Base-by-base conservation (phyloP, 2,113 vertebrate genomes). In the Notarius lentiginosus region DNA sequence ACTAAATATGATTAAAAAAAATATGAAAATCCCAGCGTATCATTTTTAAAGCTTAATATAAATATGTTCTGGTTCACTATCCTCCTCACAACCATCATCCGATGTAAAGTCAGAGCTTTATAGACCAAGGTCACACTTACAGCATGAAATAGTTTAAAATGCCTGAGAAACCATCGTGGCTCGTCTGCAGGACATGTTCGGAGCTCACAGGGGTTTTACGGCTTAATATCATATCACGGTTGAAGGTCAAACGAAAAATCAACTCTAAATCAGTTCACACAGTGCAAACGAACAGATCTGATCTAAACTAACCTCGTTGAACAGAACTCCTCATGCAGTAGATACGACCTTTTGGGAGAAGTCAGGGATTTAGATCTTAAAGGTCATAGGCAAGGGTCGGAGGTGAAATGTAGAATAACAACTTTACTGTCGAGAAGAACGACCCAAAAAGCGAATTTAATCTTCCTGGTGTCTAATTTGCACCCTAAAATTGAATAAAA, bases 201-300 rank as follows among this genome's bases (percentile, higher is more conserved):
- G 24, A 2, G 22, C 24, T 6, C 12, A 27, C 15, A 1, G 4
- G 47, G 27, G 22, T 10, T 9, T 79, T 30, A 17, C 5, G 0
- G 5, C n/a, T 20, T 7, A 7, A 24, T 24, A 66, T 51, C 17
- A 55, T 22, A 20, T 34, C 49, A 70, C n/a, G 10, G 47, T 66
- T 83, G 24, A 58, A 65, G 61, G 82, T 83, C 82, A 82, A 20
- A 65, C 49, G 18, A 82, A 41, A 72, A 72, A 47, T 10, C 17
- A 10, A 1, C 27, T 3, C 49, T 53, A 14, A 83, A 83, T 49
- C 34, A 41, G 41, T 49, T 65, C 20, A 76, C 1, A 47, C 47
- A 14, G 73, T 47, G 24, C 70, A 41, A 72, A 72, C 10, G 2
- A 47, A 72, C 34, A 47, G 30, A 72, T 9, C 70, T 72, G 30